Base-by-base conservation (phyloP, 2,113 vertebrate species). In the Psettodes erumei region DNA sequence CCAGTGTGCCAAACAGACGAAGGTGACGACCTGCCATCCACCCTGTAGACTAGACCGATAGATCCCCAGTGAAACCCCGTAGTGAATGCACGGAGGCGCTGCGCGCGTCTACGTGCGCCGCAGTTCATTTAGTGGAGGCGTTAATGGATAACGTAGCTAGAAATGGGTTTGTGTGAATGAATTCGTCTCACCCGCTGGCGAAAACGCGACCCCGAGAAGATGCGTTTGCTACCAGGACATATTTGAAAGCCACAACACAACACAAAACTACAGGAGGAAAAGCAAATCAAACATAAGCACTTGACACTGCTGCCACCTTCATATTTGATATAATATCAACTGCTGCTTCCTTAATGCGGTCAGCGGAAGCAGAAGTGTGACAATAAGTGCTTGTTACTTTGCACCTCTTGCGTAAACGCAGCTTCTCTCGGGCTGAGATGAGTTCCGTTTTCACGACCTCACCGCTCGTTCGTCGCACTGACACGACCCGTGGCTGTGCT, bases 1-100 rank as follows among this genome's bases (percentile, higher is more conserved):
- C 32, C 85, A 89, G 84, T 89, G 86, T 85, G 77, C 83, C 86
- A 84, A 81, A 82, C 83, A 81, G 71, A 86, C 37, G 71, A 92
- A 92, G 90, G 88, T 92, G 88, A 92, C 80, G 60, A 69, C 63
- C 77, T 90, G 80, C 77, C 77, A 84, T 84, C 74, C 58, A 54
- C 67, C 70, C 61, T 60, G 33, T 86, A 87, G 86, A 81, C 40
- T 89, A 87, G 79, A 80, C 69, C 71, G 58, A 54, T 87, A 86
- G 86, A 71, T 71, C 56, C 51, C 19, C 81, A 82, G 86, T 75
- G 5, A 48, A 55, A 35, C 50, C 50, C 47, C 32, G 4, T 82
- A 86, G 79, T 73, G 18, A 59, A 53, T 25, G 27, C 72, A 70
- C 56, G 59, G 40, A 61, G 58, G 71, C 53, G 40, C 60, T 27